These are phyloP conservation scores for Cetoscarus ocellatus DNA, from an alignment of 2,797 vertebrate genomes.

Conservation along the genomic window DNA sequence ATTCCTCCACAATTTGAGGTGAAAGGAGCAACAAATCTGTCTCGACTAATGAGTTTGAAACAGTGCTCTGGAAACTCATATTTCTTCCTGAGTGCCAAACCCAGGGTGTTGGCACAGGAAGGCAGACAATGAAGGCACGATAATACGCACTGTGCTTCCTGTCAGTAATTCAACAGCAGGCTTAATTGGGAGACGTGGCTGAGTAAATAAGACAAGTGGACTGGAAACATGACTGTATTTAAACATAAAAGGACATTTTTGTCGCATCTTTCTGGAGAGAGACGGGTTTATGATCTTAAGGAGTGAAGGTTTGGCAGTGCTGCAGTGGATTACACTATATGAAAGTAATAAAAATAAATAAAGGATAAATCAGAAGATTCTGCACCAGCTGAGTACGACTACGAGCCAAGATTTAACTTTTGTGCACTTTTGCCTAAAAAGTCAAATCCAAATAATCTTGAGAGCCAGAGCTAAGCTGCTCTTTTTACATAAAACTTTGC, in stretches of 20 bases:
- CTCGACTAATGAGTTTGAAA: constrained; percentile 37
- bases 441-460: background rate
- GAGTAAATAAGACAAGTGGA: background rate
- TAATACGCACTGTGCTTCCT: constrained; percentile 55
- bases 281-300: too few relatives aligned
- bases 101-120: constrained; percentile 59
- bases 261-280: too few relatives aligned
- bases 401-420: too few relatives aligned
- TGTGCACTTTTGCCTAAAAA: background rate
- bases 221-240: background rate
- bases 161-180: constrained; percentile 26
- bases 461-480: too few relatives aligned
- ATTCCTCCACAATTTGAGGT: constrained; percentile 5
- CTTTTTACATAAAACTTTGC: too few relatives aligned
- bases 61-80: constrained; percentile 8
- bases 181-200: constrained; percentile 41
- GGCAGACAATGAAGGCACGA: constrained; percentile 60
- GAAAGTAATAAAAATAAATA: background rate
- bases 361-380: background rate
- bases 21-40: constrained; percentile 15
- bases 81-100: constrained; percentile 44
- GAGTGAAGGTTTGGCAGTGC: too few relatives aligned
- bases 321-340: background rate
- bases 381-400: background rate
- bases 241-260: background rate